Evolutionary conservation across 2,888 invertebrate genomes (phyloP), one percentile per base, ranked within the genome.

Genomic region (Perizoma flavofasciatum): DNA sequence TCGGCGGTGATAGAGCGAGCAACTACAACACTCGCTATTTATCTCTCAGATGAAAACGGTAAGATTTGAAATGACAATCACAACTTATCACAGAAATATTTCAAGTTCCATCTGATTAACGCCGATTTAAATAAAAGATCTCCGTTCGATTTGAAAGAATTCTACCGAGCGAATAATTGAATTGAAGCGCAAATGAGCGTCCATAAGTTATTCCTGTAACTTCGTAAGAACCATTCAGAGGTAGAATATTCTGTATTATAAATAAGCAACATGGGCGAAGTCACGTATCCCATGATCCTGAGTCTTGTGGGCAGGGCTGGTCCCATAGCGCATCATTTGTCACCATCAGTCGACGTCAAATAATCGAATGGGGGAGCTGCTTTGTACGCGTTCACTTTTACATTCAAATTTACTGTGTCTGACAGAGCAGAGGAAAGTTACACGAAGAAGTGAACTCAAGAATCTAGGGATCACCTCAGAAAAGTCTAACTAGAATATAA

Each of bases 241-340:
- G 40, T 32, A 8, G 10, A 8, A 22, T 46, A 33, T 34, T 33
- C 46, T 46, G n/a, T 9, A 4, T 10, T 33, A 7, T 9, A 5
- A 5, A 33, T 35, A 35, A 10, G 51, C 40, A 51, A 10, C 40
- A 73, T 74, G 78, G 59, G 40, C 39, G 59, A 32, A 67, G 81
- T 81, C 81, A 82, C 83, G 81, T 76, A 75, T 62, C 62, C 58
- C 61, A 57, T 58, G 60, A 62, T 60, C 63, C 62, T 60, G 61
- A 41, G 41, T 55, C 39, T 55, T 58, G 52, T 32, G 50, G 58
- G 63, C 59, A 55, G 61, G 65, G 64, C 65, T 59, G 64, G 64
- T 66, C 71, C 67, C 68, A 61, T 59, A 59, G 59, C 52, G 50
- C 65, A 63, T 75, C 78, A 73, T 83, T 81, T 79, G 78, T 83